Conservation (phyloP, 2,113 vertebrate genomes). For the Pogona vitticeps region DNA sequence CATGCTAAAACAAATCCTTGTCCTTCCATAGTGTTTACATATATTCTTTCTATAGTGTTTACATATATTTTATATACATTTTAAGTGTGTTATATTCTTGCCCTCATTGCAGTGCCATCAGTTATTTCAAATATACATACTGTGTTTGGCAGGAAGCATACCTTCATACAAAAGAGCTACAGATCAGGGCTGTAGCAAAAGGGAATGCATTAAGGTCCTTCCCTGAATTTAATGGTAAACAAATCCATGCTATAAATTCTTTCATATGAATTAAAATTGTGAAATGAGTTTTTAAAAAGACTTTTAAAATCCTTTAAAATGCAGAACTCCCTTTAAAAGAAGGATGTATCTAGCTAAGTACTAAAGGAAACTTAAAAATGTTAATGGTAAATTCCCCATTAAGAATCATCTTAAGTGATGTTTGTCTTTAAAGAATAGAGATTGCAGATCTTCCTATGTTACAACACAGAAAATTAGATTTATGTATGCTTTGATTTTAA, state of each 20-base stretch:
- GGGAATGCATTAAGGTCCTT: neutral
- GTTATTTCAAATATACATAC: neutral
- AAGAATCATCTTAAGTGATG: constrained; percentile 10
- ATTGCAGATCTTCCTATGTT: neutral
- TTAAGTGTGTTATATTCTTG: neutral
- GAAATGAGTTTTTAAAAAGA: neutral
- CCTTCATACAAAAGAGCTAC: neutral
- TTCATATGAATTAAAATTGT: neutral
- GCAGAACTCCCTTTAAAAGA: constrained; percentile 21
- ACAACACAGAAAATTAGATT: constrained; percentile 26
- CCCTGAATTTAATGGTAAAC: neutral
- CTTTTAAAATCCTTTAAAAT: constrained; percentile 5
- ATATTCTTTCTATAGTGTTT: neutral
- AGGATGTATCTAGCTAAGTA: neutral
- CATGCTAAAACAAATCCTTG: neutral
- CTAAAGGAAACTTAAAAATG: neutral
- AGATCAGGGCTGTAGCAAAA: neutral
- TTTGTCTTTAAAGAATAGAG: neutral
- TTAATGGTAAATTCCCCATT: constrained; percentile 3
- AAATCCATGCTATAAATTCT: neutral
- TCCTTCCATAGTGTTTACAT: neutral
- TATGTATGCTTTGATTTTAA: constrained; percentile 30
- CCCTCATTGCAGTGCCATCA: neutral
- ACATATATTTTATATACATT: neutral
- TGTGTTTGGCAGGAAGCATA: neutral